These are phyloP conservation scores for Tipula confusa DNA, from an alignment of 2,888 invertebrate species.

Conservation along the genomic window DNA sequence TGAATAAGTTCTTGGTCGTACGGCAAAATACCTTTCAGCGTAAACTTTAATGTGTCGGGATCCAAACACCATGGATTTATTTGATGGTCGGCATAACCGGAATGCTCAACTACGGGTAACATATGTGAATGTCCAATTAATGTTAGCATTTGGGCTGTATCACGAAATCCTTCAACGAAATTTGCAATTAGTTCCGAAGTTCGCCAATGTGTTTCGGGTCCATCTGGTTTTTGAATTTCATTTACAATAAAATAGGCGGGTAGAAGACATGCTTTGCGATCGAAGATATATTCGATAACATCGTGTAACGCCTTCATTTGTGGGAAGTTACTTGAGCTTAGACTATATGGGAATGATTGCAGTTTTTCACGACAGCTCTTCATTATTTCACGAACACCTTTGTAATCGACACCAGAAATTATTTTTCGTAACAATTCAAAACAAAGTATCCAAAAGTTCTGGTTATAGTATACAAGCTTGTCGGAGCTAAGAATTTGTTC, in stretches of 20 bases:
- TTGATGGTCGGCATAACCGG: constrained; percentile 82
- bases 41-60: constrained; percentile 67
- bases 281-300: constrained; percentile 84
- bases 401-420: constrained; percentile 90
- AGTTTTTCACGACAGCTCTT: constrained; percentile 89
- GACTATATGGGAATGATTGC: constrained; percentile 69
- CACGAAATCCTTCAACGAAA: constrained; percentile 89
- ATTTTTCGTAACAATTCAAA: constrained; percentile 79
- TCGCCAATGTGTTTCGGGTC: constrained; percentile 74
- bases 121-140: constrained; percentile 85
- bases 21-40: constrained; percentile 69
- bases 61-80: constrained; percentile 93
- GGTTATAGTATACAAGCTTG: constrained; percentile 72
- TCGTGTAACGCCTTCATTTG: constrained; percentile 76
- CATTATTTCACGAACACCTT: constrained; percentile 90
- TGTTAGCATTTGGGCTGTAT: constrained; percentile 93
- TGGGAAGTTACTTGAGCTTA: constrained; percentile 75
- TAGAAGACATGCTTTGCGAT: constrained; percentile 83
- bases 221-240: constrained; percentile 75
- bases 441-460: constrained; percentile 85
- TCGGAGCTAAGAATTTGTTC: constrained; percentile 81
- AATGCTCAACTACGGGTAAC: constrained; percentile 91
- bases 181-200: constrained; percentile 78
- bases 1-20: constrained; percentile 82
- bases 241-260: constrained; percentile 95